A percentile compares a stretch with the other conserved stretches of the same genome.
Conservation (phyloP, 2,888 invertebrate genomes). For the Erynnis tages region DNA sequence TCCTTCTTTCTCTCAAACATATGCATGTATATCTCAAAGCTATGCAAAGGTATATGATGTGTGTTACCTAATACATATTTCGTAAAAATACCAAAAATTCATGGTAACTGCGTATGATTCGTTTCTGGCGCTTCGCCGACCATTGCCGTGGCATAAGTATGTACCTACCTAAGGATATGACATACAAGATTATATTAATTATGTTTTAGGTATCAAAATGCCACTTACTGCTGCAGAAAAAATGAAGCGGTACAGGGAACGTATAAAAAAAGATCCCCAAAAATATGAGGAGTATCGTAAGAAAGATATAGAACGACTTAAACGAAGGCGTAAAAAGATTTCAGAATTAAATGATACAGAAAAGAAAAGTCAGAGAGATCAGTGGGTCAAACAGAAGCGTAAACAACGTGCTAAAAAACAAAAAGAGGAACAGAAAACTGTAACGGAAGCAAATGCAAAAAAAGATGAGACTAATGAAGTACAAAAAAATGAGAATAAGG, state of each 20-base stretch:
- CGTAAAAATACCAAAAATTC: background rate
- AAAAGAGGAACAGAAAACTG: background rate
- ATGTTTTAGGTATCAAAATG: slow-evolving; percentile 17
- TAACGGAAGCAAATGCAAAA: slow-evolving; percentile 1
- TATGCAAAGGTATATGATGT: too few relatives aligned
- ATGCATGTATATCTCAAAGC: too few relatives aligned
- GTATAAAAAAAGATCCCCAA: slow-evolving; percentile 22
- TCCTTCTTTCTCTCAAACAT: too few relatives aligned
- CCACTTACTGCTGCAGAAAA: slow-evolving; percentile 12
- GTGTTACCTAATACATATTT: background rate
- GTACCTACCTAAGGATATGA: slow-evolving; percentile 9
- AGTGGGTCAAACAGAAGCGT: slow-evolving; percentile 16
- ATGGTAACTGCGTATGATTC: background rate
- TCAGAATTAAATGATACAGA: slow-evolving; percentile 18
- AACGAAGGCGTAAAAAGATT: slow-evolving; percentile 22
- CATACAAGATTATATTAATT: slow-evolving; percentile 10
- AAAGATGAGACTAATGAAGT: background rate
- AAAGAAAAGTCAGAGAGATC: slow-evolving; percentile 19
- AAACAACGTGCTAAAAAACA: slow-evolving; percentile 12
- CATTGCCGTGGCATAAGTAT: slow-evolving; percentile 1
- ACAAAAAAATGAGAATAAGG: background rate
- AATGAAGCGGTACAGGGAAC: slow-evolving; percentile 21
- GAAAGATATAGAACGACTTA: slow-evolving; percentile 15
- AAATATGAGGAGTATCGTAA: slow-evolving; percentile 18
- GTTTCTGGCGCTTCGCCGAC: background rate